A percentile compares a stretch with the other conserved stretches of the same genome.
Evolutionary conservation across 2,113 vertebrate genomes (phyloP).

Genomic region (Zosterops borbonicus): DNA sequence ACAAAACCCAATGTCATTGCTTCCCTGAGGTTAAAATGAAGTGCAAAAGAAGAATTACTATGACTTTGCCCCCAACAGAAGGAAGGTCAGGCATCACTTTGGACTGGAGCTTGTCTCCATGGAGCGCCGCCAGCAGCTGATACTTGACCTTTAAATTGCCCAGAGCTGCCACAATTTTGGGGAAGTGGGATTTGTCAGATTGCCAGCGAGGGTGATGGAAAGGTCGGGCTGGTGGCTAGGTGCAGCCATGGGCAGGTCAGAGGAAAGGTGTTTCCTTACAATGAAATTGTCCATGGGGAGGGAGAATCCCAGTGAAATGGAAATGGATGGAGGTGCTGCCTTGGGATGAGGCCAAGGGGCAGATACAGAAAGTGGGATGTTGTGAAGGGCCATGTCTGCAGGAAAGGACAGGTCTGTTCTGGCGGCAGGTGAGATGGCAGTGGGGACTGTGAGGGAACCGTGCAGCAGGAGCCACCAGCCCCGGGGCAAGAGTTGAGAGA

Average conservation of each 20-base stretch:
- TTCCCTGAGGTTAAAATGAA: constrained; percentile 33
- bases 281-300: background rate
- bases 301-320: background rate
- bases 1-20: background rate
- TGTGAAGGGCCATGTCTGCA: background rate
- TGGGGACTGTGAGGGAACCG: background rate
- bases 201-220: background rate
- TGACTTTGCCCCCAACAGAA: background rate
- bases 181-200: constrained; percentile 62
- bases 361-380: background rate
- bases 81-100: constrained; percentile 26
- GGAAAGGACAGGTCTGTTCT: background rate
- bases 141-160: constrained; percentile 68
- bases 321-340: background rate
- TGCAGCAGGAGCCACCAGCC: background rate
- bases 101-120: constrained; percentile 24
- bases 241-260: rapidly evolving
- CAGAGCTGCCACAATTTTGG: constrained; percentile 21
- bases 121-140: constrained; percentile 54
- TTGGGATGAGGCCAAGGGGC: background rate
- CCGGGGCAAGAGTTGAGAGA: background rate
- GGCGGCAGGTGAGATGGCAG: background rate
- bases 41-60: background rate
- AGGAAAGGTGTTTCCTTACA: background rate
- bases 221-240: background rate